These are phyloP conservation scores for Lasioglossum oenotherae DNA, from an alignment of 2,888 invertebrate genomes.

Conservation along the genomic window DNA sequence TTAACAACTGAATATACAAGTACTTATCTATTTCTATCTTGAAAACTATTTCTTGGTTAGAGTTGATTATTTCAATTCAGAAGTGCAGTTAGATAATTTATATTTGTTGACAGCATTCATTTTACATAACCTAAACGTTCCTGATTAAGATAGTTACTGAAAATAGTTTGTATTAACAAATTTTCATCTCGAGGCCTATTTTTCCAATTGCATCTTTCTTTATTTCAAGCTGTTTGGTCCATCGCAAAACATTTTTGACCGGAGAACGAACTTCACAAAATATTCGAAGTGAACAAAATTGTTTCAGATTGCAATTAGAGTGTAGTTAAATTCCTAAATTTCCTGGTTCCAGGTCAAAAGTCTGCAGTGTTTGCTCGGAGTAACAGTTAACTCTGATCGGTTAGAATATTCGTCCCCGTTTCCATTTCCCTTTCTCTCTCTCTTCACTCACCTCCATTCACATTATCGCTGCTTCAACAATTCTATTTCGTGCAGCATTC, in stretches of 20 bases:
- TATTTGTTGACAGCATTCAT: background rate
- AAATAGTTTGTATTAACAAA: background rate
- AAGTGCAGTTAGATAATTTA: background rate
- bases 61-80: background rate
- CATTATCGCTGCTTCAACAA: conserved; percentile 40
- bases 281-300: background rate
- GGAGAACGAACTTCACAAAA: background rate
- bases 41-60: background rate
- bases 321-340: background rate
- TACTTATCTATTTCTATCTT: background rate
- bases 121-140: background rate
- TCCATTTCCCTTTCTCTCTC: conserved; percentile 9
- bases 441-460: conserved; percentile 14
- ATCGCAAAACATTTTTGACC: background rate
- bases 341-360: background rate
- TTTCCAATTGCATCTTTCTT: background rate
- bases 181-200: background rate
- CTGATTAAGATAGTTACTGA: background rate
- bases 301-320: background rate
- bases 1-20: background rate
- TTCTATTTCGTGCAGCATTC: conserved; percentile 47
- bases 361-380: conserved; percentile 16
- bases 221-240: background rate
- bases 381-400: conserved; percentile 19
- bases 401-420: conserved; percentile 9